Percentiles rank a stretch among this genome's conserved stretches.
phyloP scores from a whole-genome alignment of 2,888 invertebrate species.

The Maniola hyperantus region DNA sequence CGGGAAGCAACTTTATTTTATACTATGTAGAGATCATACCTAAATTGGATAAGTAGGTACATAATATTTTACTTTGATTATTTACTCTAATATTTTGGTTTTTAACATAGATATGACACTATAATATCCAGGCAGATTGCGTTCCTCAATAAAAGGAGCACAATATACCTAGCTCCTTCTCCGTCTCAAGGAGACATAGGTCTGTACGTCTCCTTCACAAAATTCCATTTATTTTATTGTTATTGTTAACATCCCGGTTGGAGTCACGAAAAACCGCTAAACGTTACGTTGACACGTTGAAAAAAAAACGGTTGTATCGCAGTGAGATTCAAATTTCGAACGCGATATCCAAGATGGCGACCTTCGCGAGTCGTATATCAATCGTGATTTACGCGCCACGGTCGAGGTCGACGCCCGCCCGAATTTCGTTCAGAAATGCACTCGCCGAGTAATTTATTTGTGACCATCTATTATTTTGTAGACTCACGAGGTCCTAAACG shows the following conservation, averaged over 20 bases:
- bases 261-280: conserved; percentile 44
- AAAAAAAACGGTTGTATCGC: conserved; percentile 59
- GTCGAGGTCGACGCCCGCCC: conserved; percentile 80
- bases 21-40: too few relatives aligned
- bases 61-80: too few relatives aligned
- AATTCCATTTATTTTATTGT: conserved; percentile 45
- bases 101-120: too few relatives aligned
- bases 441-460: conserved; percentile 80
- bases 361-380: conserved; percentile 79
- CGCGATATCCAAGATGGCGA: conserved; percentile 78
- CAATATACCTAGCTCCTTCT: not conserved
- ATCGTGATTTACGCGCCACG: conserved; percentile 79
- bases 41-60: too few relatives aligned
- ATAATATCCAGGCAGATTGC: conserved; percentile 1
- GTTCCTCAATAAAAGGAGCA: conserved; percentile 20
- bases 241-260: conserved; percentile 44
- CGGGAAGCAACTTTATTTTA: too few relatives aligned
- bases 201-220: conserved; percentile 40
- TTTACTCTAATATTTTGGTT: too few relatives aligned
- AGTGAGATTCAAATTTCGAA: conserved; percentile 77
- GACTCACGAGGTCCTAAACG: conserved; percentile 82
- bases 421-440: conserved; percentile 82
- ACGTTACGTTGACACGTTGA: conserved; percentile 54
- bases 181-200: not conserved
- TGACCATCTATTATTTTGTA: conserved; percentile 83